A percentile compares a stretch with the other conserved stretches of the same genome.
These are phyloP conservation scores for Volucella inanis DNA, from an alignment of 2,888 invertebrate species.

Conservation along the genomic window DNA sequence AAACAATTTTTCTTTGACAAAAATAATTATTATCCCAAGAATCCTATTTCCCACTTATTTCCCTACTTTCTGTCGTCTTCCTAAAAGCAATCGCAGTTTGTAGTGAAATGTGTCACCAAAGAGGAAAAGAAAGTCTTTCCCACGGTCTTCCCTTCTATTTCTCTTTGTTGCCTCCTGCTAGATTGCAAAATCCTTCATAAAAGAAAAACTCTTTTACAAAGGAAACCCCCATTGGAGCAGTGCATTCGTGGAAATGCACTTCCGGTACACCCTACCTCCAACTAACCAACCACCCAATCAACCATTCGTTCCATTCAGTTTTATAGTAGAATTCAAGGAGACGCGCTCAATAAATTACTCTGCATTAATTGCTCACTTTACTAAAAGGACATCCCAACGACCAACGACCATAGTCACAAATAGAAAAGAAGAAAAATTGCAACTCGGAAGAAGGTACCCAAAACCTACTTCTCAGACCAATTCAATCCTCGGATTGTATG, in stretches of 20 bases:
- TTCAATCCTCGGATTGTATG: background rate
- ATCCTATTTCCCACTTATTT: constrained; percentile 8
- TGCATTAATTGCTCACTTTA: constrained; percentile 67
- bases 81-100: constrained; percentile 1
- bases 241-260: constrained; percentile 27
- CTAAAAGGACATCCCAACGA: constrained; percentile 47
- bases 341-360: constrained; percentile 65
- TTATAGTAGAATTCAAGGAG: constrained; percentile 36
- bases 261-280: background rate
- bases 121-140: constrained; percentile 6
- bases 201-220: constrained; percentile 24
- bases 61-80: background rate
- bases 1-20: constrained; percentile 1
- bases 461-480: background rate
- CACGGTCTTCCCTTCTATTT: background rate
- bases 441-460: constrained; percentile 20
- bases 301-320: background rate
- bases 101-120: constrained; percentile 14
- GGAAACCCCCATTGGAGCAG: background rate
- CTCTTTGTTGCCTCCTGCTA: constrained; percentile 3
- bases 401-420: constrained; percentile 13
- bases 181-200: constrained; percentile 33
- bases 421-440: constrained; percentile 23
- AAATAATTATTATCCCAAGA: constrained; percentile 3
- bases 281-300: background rate